These are phyloP conservation scores for Phasianus colchicus DNA, from an alignment of 2,113 vertebrate species.

Conservation along the genomic window DNA sequence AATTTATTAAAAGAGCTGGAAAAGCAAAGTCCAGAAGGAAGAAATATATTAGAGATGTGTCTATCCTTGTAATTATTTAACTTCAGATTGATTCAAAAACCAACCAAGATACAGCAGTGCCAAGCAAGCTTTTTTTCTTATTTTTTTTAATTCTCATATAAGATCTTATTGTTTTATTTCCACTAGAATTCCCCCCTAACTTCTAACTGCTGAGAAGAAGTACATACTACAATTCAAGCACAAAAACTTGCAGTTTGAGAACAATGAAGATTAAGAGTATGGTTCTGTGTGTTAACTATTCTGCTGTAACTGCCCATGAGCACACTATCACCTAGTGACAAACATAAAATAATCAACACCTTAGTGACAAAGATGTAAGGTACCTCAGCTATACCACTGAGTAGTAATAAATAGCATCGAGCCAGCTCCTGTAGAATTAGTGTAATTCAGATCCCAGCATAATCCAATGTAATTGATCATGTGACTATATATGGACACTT, in stretches of 20 bases:
- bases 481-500: background rate
- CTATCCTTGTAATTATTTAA: background rate
- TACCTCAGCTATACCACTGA: background rate
- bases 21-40: background rate
- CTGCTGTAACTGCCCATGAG: background rate
- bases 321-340: background rate
- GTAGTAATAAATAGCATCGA: background rate
- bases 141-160: background rate
- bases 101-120: background rate
- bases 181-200: background rate
- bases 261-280: background rate
- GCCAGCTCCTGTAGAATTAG: background rate
- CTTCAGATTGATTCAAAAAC: background rate
- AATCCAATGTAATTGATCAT: background rate
- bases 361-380: background rate
- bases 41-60: background rate
- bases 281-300: background rate
- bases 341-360: background rate
- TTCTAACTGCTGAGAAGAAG: background rate
- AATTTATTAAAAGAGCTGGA: background rate
- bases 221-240: background rate
- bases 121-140: background rate
- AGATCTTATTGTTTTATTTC: background rate
- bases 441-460: conserved; percentile 1
- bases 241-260: background rate